Base-by-base conservation (phyloP, 2,113 vertebrate species). In the Lycaon pictus region DNA sequence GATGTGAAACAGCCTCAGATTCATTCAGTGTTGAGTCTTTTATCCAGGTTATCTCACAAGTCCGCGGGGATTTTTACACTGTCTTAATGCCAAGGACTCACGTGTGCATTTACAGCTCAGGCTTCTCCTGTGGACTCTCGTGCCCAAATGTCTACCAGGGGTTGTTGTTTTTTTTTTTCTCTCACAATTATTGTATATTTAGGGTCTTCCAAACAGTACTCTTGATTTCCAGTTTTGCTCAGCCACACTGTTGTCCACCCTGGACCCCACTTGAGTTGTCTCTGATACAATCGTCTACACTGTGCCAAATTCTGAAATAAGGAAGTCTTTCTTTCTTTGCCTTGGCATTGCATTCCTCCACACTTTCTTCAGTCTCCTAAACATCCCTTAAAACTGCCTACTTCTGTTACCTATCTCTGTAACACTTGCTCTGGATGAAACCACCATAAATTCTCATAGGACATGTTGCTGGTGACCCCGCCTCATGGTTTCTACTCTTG, bases 281-380 rank as follows among this genome's bases (percentile, higher is more conserved):
- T 6, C 11, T 20, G 23, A 17, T n/a, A 20, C 1, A 79, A 20
- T 20, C 0, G 0, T 79, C 43, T 43, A 53, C 9, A 4, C 43
- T 10, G 23, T 25, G 7, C 16, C 7, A 62, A 32, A n/a, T 9
- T 35, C 10, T 90, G 37, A 13, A 55, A 35, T 12, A 53, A 37
- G 77, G 53, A 65, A 22, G 9, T 29, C 55, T 55, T 58, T 53
- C 15, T 25, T 6, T 65, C 20, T 71, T 23, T 32, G 4, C 62
- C 29, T 37, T 55, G 32, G 22, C 4, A n/a, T 29, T 51, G 8
- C 37, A 27, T 7, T 76, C 87, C 19, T 55, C 2, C 10, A 29
- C 23, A 53, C 29, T 62, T 86, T 23, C 48, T 79, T 48, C 69
- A 17, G 2, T 23, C 19, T 58, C 63, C 63, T 63, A 53, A 11